A percentile compares a stretch with the other conserved stretches of the same genome.
phyloP scores from a whole-genome alignment of 2,113 vertebrate genomes.

The Muntiacus reevesi region DNA sequence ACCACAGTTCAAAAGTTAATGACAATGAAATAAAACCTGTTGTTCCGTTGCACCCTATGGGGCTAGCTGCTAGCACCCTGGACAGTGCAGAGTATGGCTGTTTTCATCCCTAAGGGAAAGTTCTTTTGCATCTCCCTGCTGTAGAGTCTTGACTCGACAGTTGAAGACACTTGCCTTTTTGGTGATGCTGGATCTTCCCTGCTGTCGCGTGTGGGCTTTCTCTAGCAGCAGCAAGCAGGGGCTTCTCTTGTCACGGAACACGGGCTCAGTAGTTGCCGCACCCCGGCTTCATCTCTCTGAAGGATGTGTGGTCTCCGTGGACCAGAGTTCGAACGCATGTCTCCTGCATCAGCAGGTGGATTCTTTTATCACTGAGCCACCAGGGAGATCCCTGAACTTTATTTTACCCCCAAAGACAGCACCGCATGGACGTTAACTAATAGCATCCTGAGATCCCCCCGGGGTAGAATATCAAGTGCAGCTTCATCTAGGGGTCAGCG shows the following conservation, averaged over 20 bases:
- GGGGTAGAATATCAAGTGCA: background rate
- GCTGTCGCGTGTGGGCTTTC: rapidly evolving
- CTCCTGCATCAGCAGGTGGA: background rate
- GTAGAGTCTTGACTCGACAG: rapidly evolving
- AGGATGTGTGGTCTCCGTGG: background rate
- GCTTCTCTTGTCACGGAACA: background rate
- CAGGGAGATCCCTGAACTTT: background rate
- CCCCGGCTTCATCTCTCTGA: rapidly evolving
- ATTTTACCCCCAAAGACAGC: rapidly evolving
- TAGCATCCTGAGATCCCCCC: background rate
- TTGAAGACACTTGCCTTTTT: background rate
- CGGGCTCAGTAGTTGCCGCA: rapidly evolving
- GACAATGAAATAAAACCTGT: background rate
- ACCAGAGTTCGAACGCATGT: rapidly evolving
- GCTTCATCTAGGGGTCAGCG: background rate
- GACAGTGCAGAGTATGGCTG: rapidly evolving
- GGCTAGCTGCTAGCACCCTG: rapidly evolving
- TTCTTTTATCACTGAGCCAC: background rate
- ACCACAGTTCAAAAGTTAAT: background rate
- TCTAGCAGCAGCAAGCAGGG: background rate
- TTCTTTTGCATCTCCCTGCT: background rate
- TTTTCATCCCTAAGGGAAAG: background rate
- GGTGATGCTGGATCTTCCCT: background rate
- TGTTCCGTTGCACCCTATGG: background rate
- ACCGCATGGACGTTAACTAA: rapidly evolving